Evolutionary conservation across 2,797 vertebrate species (phyloP).

Genomic region (Salmo trutta): DNA sequence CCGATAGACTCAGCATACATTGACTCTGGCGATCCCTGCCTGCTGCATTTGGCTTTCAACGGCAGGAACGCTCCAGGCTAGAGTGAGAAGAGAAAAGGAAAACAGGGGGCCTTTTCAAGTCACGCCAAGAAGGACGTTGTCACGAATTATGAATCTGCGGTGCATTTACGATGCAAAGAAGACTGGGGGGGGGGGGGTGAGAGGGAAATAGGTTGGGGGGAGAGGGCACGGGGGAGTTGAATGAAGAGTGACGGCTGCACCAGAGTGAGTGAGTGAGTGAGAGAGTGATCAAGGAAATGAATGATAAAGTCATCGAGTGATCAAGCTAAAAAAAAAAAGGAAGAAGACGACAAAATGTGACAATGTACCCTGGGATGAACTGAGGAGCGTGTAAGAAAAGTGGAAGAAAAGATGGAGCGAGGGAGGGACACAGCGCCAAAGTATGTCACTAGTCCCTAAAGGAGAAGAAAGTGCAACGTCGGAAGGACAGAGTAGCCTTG

Average conservation of each 20-base stretch:
- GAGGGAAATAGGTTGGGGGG: too few relatives aligned
- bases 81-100: conserved; percentile 38
- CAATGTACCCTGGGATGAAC: too few relatives aligned
- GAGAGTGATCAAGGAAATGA: background rate
- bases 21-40: background rate
- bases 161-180: conserved; percentile 65
- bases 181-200: conserved; percentile 21
- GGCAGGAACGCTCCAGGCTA: conserved; percentile 70
- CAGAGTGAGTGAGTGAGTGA: conserved; percentile 7
- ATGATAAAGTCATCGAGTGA: too few relatives aligned
- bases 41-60: conserved; percentile 42
- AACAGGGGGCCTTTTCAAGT: conserved; percentile 70
- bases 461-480: background rate
- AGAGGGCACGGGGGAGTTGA: conserved; percentile 33
- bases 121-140: conserved; percentile 79
- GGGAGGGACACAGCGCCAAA: background rate
- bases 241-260: conserved; percentile 13
- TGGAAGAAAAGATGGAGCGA: background rate
- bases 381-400: background rate
- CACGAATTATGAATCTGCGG: conserved; percentile 70
- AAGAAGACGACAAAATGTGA: too few relatives aligned
- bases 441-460: too few relatives aligned
- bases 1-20: background rate
- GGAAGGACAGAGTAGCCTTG: background rate
- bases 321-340: too few relatives aligned